A percentile compares a stretch with the other conserved stretches of the same genome.
These are phyloP conservation scores for Cygnus olor DNA, from an alignment of 2,797 vertebrate species.

Conservation along the genomic window DNA sequence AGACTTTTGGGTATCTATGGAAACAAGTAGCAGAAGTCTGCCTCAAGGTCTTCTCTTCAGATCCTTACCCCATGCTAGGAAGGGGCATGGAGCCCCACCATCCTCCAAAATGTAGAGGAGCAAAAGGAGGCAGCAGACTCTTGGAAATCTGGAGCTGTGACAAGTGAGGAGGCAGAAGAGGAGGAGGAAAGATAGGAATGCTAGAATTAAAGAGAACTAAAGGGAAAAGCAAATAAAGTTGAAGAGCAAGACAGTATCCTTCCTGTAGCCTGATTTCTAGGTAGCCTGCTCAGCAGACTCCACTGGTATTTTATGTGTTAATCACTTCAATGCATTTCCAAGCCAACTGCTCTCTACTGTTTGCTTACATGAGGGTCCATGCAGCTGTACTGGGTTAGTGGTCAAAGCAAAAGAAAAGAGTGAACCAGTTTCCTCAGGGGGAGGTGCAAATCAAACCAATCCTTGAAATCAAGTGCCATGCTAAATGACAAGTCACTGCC, in stretches of 20 bases:
- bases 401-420: not conserved
- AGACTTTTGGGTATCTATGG: conserved; percentile 42
- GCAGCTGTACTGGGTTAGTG: not conserved
- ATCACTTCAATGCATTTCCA: not conserved
- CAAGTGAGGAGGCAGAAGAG: not conserved
- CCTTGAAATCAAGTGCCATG: not conserved
- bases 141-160: not conserved
- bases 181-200: not conserved
- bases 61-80: not conserved
- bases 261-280: not conserved
- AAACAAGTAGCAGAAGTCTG: conserved; percentile 39
- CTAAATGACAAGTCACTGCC: not conserved
- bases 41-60: not conserved
- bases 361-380: not conserved
- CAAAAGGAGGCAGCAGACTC: not conserved
- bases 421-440: not conserved
- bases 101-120: not conserved
- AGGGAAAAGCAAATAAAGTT: not conserved
- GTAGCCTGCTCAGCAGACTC: not conserved
- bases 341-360: not conserved
- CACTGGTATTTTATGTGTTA: not conserved
- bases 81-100: not conserved
- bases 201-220: not conserved
- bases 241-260: not conserved
- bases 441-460: not conserved